Conservation (phyloP, 2,888 invertebrate species). For the Plebejus argus region DNA sequence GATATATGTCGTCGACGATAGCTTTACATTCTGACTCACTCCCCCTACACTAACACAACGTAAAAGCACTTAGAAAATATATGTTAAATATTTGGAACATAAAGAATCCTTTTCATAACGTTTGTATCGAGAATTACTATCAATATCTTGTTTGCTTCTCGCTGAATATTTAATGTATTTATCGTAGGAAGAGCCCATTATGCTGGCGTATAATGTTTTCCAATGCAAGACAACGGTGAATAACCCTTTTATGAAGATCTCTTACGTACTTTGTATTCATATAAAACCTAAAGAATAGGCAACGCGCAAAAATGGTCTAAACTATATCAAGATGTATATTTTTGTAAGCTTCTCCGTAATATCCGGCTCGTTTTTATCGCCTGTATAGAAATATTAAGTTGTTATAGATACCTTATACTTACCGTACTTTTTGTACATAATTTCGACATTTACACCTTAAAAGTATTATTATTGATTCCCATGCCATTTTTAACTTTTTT, state of each 20-base stretch:
- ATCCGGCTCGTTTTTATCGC: not conserved
- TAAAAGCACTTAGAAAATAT: constrained; percentile 12
- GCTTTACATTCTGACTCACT: not conserved
- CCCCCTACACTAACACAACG: not conserved
- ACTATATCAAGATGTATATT: not conserved
- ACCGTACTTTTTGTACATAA: too few relatives aligned
- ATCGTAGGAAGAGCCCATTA: constrained; percentile 21
- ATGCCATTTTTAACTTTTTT: too few relatives aligned
- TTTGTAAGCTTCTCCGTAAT: not conserved
- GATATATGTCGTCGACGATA: not conserved
- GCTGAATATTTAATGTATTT: constrained; percentile 29
- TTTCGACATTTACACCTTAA: too few relatives aligned
- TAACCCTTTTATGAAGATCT: constrained; percentile 28
- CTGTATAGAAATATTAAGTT: too few relatives aligned
- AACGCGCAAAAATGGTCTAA: not conserved
- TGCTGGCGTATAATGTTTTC: constrained; percentile 25
- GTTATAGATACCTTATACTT: too few relatives aligned
- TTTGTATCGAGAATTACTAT: constrained; percentile 24
- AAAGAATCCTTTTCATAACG: constrained; percentile 22
- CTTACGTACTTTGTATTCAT: constrained; percentile 28
- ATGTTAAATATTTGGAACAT: constrained; percentile 21
- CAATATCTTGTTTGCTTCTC: constrained; percentile 28
- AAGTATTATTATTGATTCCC: too few relatives aligned
- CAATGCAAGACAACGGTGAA: constrained; percentile 29
- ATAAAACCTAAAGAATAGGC: constrained; percentile 1